These are phyloP conservation scores for Baryphthengus martii DNA, from an alignment of 2,113 vertebrate genomes.

Conservation along the genomic window DNA sequence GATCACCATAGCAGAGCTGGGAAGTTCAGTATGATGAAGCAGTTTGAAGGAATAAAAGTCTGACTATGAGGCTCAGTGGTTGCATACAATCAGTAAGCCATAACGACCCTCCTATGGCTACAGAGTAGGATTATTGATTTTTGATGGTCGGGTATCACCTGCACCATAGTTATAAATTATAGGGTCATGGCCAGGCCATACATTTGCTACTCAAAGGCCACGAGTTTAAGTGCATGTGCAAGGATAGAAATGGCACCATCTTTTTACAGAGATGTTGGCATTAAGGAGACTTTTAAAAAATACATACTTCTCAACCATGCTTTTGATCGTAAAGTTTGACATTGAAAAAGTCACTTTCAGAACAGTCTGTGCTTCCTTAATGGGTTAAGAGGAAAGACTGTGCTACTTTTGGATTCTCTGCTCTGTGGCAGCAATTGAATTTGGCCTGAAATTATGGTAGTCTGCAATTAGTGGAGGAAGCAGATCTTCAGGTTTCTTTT, in stretches of 20 bases:
- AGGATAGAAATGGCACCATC: not conserved
- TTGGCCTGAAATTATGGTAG: not conserved
- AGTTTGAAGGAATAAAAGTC: not conserved
- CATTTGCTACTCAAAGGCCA: not conserved
- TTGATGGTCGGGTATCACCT: not conserved
- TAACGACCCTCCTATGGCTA: not conserved
- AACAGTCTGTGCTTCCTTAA: not conserved
- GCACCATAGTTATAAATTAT: not conserved
- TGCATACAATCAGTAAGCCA: not conserved
- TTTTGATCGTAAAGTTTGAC: not conserved
- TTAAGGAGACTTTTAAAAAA: not conserved
- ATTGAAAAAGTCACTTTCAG: not conserved
- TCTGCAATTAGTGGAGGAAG: not conserved
- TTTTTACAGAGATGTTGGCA: not conserved
- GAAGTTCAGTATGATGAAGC: not conserved
- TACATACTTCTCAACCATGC: not conserved
- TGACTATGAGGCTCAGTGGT: not conserved
- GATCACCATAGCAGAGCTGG: not conserved
- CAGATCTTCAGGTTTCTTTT: constrained; percentile 22
- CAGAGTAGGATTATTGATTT: not conserved
- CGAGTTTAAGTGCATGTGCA: not conserved
- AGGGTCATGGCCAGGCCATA: not conserved
- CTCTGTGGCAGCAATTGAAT: not conserved
- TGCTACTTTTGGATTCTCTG: not conserved
- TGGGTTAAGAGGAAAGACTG: not conserved